Conservation (phyloP, 2,113 vertebrate genomes). For the Cairina moschata region DNA sequence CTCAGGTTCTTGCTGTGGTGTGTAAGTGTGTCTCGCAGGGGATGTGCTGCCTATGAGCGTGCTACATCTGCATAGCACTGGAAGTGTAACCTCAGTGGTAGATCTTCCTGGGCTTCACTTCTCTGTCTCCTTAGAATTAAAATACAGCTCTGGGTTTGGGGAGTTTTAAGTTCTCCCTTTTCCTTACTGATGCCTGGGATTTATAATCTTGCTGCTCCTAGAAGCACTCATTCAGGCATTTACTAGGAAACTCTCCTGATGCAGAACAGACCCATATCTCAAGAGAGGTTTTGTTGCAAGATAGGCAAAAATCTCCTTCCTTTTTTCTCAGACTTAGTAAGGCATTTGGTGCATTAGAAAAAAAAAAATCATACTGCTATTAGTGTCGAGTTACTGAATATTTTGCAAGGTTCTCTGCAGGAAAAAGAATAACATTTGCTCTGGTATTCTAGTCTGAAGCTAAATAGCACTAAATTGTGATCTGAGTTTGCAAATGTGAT, state of each 20-base stretch:
- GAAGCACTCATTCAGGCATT: not conserved
- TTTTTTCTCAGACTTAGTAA: not conserved
- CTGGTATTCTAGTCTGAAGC: not conserved
- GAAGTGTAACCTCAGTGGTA: too few relatives aligned
- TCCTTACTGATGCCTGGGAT: not conserved
- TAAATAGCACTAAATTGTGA: not conserved
- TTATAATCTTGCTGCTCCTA: not conserved
- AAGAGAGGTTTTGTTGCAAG: constrained; percentile 1
- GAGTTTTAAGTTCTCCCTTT: not conserved
- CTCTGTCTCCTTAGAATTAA: not conserved
- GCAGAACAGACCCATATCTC: not conserved
- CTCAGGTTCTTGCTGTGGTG: accelerated
- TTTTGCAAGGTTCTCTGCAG: not conserved
- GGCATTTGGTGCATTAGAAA: not conserved
- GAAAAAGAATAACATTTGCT: not conserved
- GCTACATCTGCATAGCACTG: not conserved
- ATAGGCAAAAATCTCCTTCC: not conserved
- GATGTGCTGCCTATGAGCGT: accelerated
- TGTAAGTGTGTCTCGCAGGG: accelerated
- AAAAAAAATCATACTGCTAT: not conserved
- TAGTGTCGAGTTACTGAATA: not conserved
- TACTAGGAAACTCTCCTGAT: not conserved
- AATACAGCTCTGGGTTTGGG: not conserved
- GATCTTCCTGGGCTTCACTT: not conserved
- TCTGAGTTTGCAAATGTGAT: not conserved